Evolutionary conservation across 2,797 vertebrate species (phyloP).

Genomic region (Catharus ustulatus): DNA sequence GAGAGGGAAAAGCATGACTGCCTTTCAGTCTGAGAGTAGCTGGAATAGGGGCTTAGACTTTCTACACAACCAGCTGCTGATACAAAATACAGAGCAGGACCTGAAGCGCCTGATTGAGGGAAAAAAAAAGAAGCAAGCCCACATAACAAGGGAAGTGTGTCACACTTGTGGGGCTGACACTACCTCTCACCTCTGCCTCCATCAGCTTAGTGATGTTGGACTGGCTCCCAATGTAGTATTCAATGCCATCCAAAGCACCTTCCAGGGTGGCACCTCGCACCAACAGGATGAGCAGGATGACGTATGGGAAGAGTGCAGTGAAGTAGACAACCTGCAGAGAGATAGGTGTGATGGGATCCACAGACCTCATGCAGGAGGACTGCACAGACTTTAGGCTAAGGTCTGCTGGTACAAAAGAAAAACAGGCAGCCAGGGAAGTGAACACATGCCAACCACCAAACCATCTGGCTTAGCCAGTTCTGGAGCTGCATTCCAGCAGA

Average conservation of each 20-base stretch:
- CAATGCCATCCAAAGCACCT: constrained; percentile 86
- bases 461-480: constrained; percentile 14
- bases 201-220: constrained; percentile 88
- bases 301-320: constrained; percentile 90
- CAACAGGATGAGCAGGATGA: constrained; percentile 87
- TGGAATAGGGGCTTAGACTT: background rate
- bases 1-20: background rate
- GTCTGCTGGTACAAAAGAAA: background rate
- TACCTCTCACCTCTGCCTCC: constrained; percentile 82
- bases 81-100: background rate
- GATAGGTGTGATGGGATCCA: background rate
- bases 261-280: constrained; percentile 88
- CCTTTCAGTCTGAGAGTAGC: background rate
- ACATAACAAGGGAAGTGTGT: background rate
- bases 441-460: background rate
- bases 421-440: background rate
- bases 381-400: background rate
- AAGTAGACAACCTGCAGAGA: constrained; percentile 90
- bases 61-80: background rate
- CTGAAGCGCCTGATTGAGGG: background rate
- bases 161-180: fast-evolving
- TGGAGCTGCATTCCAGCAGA: constrained; percentile 39
- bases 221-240: constrained; percentile 90
- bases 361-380: background rate
- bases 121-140: background rate